Evolutionary conservation across 2,797 vertebrate species (phyloP).

Genomic region (Vultur gryphus): DNA sequence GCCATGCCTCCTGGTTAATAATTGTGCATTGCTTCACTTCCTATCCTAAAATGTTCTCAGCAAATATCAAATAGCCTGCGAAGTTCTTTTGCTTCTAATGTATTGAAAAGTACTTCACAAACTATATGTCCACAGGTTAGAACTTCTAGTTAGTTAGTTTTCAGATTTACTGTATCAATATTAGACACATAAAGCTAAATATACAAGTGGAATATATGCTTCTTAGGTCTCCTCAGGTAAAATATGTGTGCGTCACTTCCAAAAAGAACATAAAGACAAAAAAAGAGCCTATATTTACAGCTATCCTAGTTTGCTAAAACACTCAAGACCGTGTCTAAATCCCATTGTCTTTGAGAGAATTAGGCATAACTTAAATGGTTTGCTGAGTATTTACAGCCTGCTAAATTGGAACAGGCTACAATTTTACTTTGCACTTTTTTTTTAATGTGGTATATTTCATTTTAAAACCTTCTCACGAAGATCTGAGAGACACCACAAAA

Average conservation of each 20-base stretch:
- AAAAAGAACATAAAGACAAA: not conserved
- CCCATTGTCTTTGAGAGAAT: not conserved
- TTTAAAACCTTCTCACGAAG: not conserved
- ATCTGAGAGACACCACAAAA: not conserved
- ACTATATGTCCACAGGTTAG: rapidly evolving
- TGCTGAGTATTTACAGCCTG: not conserved
- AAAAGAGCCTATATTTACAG: not conserved
- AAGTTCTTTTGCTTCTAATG: not conserved
- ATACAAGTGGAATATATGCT: rapidly evolving
- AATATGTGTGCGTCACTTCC: no score
- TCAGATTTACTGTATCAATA: not conserved
- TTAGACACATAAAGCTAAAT: not conserved
- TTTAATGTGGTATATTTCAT: not conserved
- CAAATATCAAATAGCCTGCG: rapidly evolving
- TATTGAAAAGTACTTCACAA: not conserved
- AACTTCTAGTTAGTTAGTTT: not conserved
- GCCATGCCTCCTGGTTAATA: not conserved
- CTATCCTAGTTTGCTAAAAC: not conserved
- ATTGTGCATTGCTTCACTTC: not conserved
- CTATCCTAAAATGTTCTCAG: not conserved
- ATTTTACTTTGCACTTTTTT: not conserved
- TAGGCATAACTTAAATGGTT: not conserved
- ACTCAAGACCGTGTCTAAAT: not conserved
- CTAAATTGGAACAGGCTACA: not conserved
- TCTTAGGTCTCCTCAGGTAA: not conserved